These are phyloP conservation scores for Gymnoscelis rufifasciata DNA, from an alignment of 2,888 invertebrate genomes.

Conservation along the genomic window DNA sequence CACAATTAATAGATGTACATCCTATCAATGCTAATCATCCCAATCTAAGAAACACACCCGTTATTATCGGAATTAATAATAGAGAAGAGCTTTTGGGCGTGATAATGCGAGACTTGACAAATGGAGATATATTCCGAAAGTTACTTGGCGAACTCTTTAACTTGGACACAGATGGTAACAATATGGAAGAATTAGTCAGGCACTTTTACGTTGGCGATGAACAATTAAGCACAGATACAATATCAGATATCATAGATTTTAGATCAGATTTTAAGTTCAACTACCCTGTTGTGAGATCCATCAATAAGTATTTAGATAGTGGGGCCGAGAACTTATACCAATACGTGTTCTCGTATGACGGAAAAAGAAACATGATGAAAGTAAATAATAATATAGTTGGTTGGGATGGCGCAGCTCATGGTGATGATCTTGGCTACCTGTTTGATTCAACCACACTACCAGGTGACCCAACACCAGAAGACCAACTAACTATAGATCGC, in stretches of 20 bases:
- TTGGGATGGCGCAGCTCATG: conserved; percentile 22
- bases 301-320: conserved; percentile 18
- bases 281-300: conserved; percentile 17
- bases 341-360: conserved; percentile 26
- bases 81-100: conserved; percentile 7
- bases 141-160: conserved; percentile 5
- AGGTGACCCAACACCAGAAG: conserved; percentile 14
- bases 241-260: conserved; percentile 18
- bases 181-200: conserved; percentile 9
- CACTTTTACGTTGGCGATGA: conserved; percentile 27
- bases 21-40: conserved; percentile 21
- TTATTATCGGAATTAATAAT: conserved; percentile 20
- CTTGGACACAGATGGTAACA: conserved; percentile 8
- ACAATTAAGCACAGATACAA: conserved; percentile 7
- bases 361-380: conserved; percentile 20
- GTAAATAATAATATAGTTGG: conserved; percentile 2
- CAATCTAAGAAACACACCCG: conserved; percentile 14
- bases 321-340: conserved; percentile 19
- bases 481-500: conserved; percentile 25
- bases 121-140: conserved; percentile 4
- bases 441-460: conserved; percentile 13
- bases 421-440: conserved; percentile 27
- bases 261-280: conserved; percentile 24
- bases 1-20: conserved; percentile 23
- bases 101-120: conserved; percentile 14